Evolutionary conservation across 2,797 vertebrate genomes (phyloP).

Genomic region (Sarcoramphus papa): DNA sequence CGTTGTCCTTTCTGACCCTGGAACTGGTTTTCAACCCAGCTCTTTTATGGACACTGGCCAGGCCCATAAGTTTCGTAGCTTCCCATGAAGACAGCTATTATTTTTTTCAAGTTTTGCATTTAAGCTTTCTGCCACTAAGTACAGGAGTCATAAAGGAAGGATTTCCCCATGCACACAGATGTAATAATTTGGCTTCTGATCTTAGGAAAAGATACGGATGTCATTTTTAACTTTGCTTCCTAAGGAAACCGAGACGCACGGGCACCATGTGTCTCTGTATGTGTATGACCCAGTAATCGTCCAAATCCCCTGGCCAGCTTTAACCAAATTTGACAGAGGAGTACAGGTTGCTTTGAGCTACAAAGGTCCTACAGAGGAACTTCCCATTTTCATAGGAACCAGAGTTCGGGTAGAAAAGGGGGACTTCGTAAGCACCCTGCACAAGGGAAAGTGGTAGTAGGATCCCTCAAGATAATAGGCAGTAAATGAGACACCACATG

Average conservation of each 20-base stretch:
- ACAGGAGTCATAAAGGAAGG: background rate
- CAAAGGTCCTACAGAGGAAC: background rate
- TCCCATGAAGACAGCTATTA: background rate
- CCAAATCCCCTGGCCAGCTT: background rate
- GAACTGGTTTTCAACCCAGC: background rate
- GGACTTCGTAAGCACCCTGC: background rate
- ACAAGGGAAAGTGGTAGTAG: background rate
- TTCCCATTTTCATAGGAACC: background rate
- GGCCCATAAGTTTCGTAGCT: background rate
- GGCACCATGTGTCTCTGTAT: background rate
- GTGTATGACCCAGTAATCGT: background rate
- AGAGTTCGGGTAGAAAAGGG: background rate
- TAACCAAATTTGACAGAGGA: background rate
- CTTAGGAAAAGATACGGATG: background rate
- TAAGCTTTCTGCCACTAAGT: background rate
- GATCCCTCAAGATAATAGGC: background rate
- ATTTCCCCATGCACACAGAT: background rate
- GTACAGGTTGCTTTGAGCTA: background rate
- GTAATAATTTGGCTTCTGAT: slow-evolving; percentile 26
- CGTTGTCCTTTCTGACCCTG: background rate
- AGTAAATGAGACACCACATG: background rate
- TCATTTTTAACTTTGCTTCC: background rate
- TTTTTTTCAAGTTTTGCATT: background rate
- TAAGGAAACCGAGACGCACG: background rate
- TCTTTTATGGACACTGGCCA: background rate